Base-by-base conservation (phyloP, 2,888 invertebrate genomes). In the Plusia festucae region DNA sequence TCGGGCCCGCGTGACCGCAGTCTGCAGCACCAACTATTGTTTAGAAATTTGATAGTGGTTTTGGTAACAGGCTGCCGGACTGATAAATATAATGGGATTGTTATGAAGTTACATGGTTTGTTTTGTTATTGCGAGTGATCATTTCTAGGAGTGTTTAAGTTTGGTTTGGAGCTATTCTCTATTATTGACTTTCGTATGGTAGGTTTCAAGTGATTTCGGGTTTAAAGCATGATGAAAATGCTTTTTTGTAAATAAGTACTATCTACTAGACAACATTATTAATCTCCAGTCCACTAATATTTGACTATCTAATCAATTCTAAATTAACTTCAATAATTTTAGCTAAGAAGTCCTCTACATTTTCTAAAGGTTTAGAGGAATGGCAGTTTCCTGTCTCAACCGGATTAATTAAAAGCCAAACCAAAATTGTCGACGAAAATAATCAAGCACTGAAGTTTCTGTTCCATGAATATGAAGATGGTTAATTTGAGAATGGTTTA, bases 41-140 rank as follows among this genome's bases (percentile, higher is more conserved):
- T 84, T 83, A 81, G 77, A 72, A n/a, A 66, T 82, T 81, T 78
- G 74, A 83, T 74, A 74, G 79, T 76, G 74, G 74, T 78, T 78
- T 76, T 49, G 67, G 73, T 73, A 77, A 74, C 74, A 71, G 68
- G 22, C 73, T 77, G 69, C 54, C 24, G n/a, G 40, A 34, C 69
- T 73, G 73, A 76, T 80, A 80, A 78, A 74, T 78, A 76, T 76
- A 75, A 79, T 78, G 70, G 72, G 44, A 71, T 74, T 70, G 65
- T 57, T 76, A 65, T 73, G 44, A 73, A 74, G 60, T 76, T 67
- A 68, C 67, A 70, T 58, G 60, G 56, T 64, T 63, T 64, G 60
- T 73, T 73, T 63, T 60, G 70, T 77, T 76, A 60, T 73, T 69
- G 52, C 49, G 49, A 27, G 16, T 65, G 52, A 70, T 73, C 52